phyloP scores from a whole-genome alignment of 2,888 invertebrate species.

The Tillus elongatus region DNA sequence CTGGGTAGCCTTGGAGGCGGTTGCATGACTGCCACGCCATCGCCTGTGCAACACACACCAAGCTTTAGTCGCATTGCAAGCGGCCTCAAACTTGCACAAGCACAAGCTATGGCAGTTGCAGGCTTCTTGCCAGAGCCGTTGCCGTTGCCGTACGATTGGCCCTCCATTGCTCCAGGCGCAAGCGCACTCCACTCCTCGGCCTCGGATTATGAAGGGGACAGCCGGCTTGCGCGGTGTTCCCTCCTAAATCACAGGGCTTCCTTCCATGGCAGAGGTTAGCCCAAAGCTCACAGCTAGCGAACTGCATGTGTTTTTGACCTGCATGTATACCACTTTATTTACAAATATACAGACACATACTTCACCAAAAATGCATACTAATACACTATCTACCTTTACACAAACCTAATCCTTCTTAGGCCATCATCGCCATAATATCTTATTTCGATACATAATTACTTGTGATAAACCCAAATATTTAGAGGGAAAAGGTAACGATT shows the following conservation, averaged over 20 bases:
- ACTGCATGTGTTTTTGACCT: too few species aligned
- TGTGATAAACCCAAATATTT: too few species aligned
- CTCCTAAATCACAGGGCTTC: constrained; percentile 51
- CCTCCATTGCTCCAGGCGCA: constrained; percentile 22
- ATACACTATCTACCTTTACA: too few species aligned
- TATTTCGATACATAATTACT: too few species aligned
- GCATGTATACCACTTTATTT: too few species aligned
- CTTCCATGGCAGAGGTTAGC: constrained; percentile 57
- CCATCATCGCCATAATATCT: too few species aligned
- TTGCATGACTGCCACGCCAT: constrained; percentile 34
- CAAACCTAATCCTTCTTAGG: too few species aligned
- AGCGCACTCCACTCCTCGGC: too few species aligned
- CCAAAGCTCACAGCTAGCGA: too few species aligned
- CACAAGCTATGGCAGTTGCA: constrained; percentile 62
- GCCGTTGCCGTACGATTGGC: constrained; percentile 27
- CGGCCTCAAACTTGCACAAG: constrained; percentile 61
- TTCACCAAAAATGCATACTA: too few species aligned
- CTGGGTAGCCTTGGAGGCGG: constrained; percentile 32
- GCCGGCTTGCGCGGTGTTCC: constrained; percentile 40
- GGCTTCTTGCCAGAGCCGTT: constrained; percentile 51
- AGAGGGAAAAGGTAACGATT: too few species aligned
- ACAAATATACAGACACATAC: too few species aligned
- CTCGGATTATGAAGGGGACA: constrained; percentile 37
- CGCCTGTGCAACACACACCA: constrained; percentile 37
- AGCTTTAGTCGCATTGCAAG: constrained; percentile 54